phyloP scores from a whole-genome alignment of 2,888 invertebrate species.

The Parnassius mnemosyne region DNA sequence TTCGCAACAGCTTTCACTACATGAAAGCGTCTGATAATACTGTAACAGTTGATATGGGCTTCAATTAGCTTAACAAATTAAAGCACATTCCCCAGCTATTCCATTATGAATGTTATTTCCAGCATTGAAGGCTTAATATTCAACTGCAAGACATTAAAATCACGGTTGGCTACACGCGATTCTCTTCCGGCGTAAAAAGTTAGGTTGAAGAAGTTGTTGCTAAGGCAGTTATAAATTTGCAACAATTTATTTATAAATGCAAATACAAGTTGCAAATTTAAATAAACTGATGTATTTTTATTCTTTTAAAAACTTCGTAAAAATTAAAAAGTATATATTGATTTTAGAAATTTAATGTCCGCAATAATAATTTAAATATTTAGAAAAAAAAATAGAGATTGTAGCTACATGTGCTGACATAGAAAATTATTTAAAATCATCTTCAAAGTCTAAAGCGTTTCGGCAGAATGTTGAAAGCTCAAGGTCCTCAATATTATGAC shows the following conservation, averaged over 20 bases:
- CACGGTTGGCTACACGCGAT: constrained; percentile 19
- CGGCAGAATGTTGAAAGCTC: too few species aligned
- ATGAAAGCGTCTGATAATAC: constrained; percentile 18
- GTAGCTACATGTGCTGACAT: too few species aligned
- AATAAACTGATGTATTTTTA: too few species aligned
- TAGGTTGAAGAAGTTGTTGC: constrained; percentile 23
- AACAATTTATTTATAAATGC: constrained; percentile 14
- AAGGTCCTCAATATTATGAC: too few species aligned
- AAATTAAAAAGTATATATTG: too few species aligned
- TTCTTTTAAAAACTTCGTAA: too few species aligned
- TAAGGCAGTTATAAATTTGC: constrained; percentile 24
- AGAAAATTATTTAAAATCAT: too few species aligned
- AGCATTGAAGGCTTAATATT: not conserved
- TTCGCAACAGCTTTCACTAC: constrained; percentile 5
- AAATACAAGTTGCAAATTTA: constrained; percentile 1
- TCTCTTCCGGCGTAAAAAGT: constrained; percentile 25
- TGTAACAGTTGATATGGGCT: constrained; percentile 18
- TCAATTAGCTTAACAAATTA: constrained; percentile 23
- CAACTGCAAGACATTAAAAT: not conserved
- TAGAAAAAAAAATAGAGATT: too few species aligned
- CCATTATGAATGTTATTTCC: not conserved
- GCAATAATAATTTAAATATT: too few species aligned
- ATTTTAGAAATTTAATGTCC: too few species aligned
- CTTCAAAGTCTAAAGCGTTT: too few species aligned
- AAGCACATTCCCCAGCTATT: not conserved